phyloP scores from a whole-genome alignment of 1,140 invertebrate genomes.

The Zaprionus africanus region DNA sequence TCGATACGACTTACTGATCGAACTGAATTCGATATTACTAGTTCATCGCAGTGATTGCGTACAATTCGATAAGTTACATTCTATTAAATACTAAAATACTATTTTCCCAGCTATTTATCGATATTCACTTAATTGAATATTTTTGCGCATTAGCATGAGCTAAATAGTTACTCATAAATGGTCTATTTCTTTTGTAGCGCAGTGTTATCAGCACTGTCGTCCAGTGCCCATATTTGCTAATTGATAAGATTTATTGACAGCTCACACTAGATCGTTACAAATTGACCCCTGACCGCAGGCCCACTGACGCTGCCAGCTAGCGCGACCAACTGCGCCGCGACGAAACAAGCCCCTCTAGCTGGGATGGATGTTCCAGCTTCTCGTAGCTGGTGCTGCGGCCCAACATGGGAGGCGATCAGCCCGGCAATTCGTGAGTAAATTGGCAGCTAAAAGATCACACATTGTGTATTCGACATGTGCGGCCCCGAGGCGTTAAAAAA shows the following conservation, averaged over 20 bases:
- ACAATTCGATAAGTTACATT: neutral
- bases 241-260: conserved; percentile 79
- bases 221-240: conserved; percentile 33
- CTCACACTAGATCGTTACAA: conserved; percentile 51
- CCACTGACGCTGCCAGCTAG: conserved; percentile 26
- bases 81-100: neutral
- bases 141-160: neutral
- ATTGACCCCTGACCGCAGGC: conserved; percentile 45
- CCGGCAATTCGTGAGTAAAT: conserved; percentile 54
- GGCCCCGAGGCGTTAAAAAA: neutral
- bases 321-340: conserved; percentile 46
- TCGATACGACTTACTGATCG: too few relatives aligned
- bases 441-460: conserved; percentile 15
- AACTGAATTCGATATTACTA: neutral
- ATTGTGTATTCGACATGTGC: conserved; percentile 30
- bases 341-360: conserved; percentile 58
- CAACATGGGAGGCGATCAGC: conserved; percentile 43
- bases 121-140: neutral
- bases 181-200: neutral
- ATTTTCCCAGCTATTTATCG: neutral
- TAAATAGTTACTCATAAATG: neutral
- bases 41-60: neutral
- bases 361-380: neutral
- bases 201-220: conserved; percentile 8
- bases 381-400: neutral